Percentiles rank a stretch among this genome's conserved stretches.
Evolutionary conservation across 2,888 invertebrate species (phyloP).

Genomic region (Calameuta pallipes): DNA sequence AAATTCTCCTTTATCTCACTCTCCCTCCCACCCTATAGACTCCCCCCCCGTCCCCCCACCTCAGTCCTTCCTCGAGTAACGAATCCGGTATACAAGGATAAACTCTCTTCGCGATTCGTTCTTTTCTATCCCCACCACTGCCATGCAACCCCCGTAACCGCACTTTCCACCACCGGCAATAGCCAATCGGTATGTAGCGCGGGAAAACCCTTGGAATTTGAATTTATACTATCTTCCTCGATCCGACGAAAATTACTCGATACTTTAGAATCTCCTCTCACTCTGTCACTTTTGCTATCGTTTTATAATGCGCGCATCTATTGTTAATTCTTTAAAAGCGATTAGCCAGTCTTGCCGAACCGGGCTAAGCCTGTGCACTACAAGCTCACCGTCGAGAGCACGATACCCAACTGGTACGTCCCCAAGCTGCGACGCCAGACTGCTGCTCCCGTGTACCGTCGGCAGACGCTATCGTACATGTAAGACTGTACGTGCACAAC

Average conservation of each 20-base stretch:
- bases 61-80: neutral
- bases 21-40: conserved; percentile 1
- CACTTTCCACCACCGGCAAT: neutral
- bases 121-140: neutral
- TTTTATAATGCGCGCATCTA: neutral
- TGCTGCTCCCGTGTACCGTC: neutral
- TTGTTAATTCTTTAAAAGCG: neutral
- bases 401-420: neutral
- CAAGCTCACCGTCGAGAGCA: neutral
- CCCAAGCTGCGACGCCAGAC: neutral
- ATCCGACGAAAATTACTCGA: neutral
- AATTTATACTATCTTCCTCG: neutral
- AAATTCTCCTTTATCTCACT: neutral
- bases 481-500: neutral
- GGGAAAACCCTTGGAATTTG: neutral
- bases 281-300: neutral
- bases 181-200: neutral
- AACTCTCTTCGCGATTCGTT: neutral
- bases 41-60: neutral
- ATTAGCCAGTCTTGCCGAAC: neutral
- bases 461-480: neutral
- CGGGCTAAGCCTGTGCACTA: neutral
- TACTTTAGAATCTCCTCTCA: neutral
- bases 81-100: neutral
- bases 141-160: neutral